Evolutionary conservation across 2,888 invertebrate species (phyloP).

Genomic region (Bedellia somnulentella): DNA sequence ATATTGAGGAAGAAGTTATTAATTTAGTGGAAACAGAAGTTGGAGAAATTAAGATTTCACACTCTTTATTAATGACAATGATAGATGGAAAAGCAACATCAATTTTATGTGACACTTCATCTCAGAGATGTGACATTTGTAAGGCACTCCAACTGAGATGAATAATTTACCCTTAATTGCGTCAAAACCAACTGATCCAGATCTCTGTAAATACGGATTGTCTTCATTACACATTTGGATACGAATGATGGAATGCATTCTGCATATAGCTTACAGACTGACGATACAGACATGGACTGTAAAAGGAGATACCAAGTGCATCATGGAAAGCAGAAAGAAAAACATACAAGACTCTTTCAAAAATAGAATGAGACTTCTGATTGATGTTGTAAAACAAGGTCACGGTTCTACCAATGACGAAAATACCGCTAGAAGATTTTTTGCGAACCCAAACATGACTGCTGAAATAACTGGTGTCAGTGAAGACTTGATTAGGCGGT

Average conservation of each 20-base stretch:
- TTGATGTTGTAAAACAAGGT: no score
- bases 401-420: conserved; percentile 9
- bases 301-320: conserved; percentile 9
- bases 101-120: no score
- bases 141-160: not conserved
- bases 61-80: not conserved
- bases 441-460: conserved; percentile 12
- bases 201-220: conserved; percentile 14
- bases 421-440: conserved; percentile 13
- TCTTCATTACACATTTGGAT: conserved; percentile 18
- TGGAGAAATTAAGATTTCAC: not conserved
- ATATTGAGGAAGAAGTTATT: not conserved
- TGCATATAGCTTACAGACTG: conserved; percentile 20
- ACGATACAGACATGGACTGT: conserved; percentile 15
- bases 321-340: conserved; percentile 7
- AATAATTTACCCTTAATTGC: not conserved
- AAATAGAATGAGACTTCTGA: conserved; percentile 5
- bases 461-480: conserved; percentile 17
- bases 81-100: no score
- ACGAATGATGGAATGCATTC: conserved; percentile 15
- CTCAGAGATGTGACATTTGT: no score
- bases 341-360: conserved; percentile 9
- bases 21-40: no score
- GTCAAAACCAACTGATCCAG: not conserved
- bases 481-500: conserved; percentile 11